These are phyloP conservation scores for Vanessa atalanta DNA, from an alignment of 1,140 invertebrate genomes.

Conservation along the genomic window DNA sequence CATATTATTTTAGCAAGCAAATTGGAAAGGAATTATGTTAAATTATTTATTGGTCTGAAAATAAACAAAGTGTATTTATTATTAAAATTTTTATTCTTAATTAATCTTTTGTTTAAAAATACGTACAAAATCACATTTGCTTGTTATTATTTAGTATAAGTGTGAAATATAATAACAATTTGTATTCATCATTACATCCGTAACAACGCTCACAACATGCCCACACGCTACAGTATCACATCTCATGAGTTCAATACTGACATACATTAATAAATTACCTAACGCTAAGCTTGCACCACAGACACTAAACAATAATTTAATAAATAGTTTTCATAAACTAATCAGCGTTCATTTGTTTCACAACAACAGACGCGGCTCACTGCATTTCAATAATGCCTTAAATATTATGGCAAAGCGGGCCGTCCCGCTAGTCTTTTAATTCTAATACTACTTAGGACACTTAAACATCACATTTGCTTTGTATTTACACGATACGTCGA, in stretches of 20 bases:
- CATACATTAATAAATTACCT: slow-evolving; percentile 79
- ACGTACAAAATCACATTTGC: slow-evolving; percentile 60
- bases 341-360: slow-evolving; percentile 56
- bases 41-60: slow-evolving; percentile 9
- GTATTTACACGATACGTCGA: slow-evolving; percentile 67
- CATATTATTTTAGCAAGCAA: too few relatives aligned
- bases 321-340: slow-evolving; percentile 67
- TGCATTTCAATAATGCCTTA: slow-evolving; percentile 51
- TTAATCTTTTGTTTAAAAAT: slow-evolving; percentile 32
- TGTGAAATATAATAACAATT: slow-evolving; percentile 61
- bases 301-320: slow-evolving; percentile 75
- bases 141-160: slow-evolving; percentile 57
- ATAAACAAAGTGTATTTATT: slow-evolving; percentile 26
- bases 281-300: slow-evolving; percentile 73
- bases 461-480: slow-evolving; percentile 81
- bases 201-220: slow-evolving; percentile 51
- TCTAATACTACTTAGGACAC: slow-evolving; percentile 79
- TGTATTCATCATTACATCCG: slow-evolving; percentile 43
- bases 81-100: slow-evolving; percentile 37
- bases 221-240: slow-evolving; percentile 57
- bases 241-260: slow-evolving; percentile 66
- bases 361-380: slow-evolving; percentile 46
- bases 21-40: neutral
- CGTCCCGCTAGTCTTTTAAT: slow-evolving; percentile 68
- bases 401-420: slow-evolving; percentile 77